Conservation (phyloP, 2,888 invertebrate species). For the Drosophila longiperda region DNA sequence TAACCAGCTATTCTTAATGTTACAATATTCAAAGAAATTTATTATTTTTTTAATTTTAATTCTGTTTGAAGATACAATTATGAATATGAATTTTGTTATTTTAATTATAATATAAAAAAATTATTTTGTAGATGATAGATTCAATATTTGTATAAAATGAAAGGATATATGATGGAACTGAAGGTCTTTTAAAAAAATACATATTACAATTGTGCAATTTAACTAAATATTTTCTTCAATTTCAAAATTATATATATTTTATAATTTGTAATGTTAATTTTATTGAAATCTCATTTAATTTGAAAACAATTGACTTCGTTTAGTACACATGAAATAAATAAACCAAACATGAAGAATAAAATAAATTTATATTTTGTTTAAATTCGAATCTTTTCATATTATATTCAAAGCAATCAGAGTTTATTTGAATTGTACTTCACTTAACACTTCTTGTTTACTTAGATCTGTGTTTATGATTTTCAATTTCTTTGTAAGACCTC, state of each 20-base stretch:
- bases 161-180: neutral
- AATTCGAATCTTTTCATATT: neutral
- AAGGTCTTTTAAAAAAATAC: neutral
- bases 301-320: neutral
- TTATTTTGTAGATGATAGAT: neutral
- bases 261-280: neutral
- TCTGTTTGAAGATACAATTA: neutral
- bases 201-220: too few species aligned
- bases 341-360: neutral
- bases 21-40: too few species aligned
- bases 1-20: too few species aligned
- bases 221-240: too few species aligned
- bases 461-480: constrained; percentile 54
- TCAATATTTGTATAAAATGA: neutral
- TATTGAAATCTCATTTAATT: neutral
- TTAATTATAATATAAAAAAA: too few species aligned
- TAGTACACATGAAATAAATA: neutral
- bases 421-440: neutral
- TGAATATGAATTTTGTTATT: neutral
- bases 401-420: constrained; percentile 8
- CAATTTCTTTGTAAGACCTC: constrained; percentile 50
- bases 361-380: too few species aligned
- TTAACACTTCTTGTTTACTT: constrained; percentile 21
- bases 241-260: neutral
- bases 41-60: too few species aligned